Base-by-base conservation (phyloP, 2,113 vertebrate species). In the Ceuthmochares aereus region DNA sequence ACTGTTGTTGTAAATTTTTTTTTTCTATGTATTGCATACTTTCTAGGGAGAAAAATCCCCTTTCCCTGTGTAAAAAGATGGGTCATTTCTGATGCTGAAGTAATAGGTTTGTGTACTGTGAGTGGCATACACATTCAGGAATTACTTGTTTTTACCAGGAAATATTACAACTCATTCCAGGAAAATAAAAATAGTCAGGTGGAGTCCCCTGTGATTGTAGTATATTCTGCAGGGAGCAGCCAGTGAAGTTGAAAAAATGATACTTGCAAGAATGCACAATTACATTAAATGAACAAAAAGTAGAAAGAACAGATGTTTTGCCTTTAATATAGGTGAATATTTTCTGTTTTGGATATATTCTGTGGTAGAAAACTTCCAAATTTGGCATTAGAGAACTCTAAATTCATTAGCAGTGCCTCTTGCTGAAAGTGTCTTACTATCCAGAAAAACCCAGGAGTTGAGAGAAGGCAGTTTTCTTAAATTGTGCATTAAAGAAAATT, bases 381-480 rank as follows among this genome's bases (percentile, higher is more conserved):
- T 60, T 60, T 84, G 37, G 23, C 21, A 13, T 19, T 43, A n/a
- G 7, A 59, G 40, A 74, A 25, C 23, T 90, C 29, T n/a, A n/a
- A 68, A 89, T 69, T 80, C 0, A 1, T 45, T 5, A 37, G 21
- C 66, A 43, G 18, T 32, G 8, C 63, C 23, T 79, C 5, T 43
- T 85, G 12, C 19, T 85, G 40, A 47, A 94, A 52, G 34, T 55
- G 56, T 80, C 10, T 32, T 75, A 0, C 19, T 77, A 9, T 45
- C 8, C 2, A 10, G 49, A 42, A 52, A 54, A 43, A 0, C 1
- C 2, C 8, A 10, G 4, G 4, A 25, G 19, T 42, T 80, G 19
- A 63, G 56, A 2, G 7, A 32, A 83, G 49, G 13, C 60, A 40
- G 23, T 60, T 91, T 21, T 60, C 30, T 73, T 14, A 40, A 91